These are phyloP conservation scores for Asarcornis scutulata DNA, from an alignment of 2,113 vertebrate genomes.

Conservation along the genomic window DNA sequence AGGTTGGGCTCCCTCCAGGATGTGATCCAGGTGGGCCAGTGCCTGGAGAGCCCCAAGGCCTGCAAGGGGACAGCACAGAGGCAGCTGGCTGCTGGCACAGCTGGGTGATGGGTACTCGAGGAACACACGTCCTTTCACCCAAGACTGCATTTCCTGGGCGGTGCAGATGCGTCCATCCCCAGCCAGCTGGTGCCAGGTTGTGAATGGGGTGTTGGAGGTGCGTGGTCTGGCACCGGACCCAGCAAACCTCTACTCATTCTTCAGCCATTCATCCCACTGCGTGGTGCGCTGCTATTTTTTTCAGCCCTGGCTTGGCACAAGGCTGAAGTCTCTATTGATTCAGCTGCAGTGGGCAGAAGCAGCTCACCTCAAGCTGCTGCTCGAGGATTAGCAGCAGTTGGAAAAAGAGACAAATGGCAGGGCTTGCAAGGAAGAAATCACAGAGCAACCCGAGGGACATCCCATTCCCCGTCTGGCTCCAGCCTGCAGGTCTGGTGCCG, in stretches of 20 bases:
- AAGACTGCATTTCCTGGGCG: neutral
- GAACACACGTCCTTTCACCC: fast-evolving
- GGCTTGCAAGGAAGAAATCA: neutral
- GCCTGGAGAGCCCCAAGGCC: neutral
- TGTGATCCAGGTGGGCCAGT: neutral
- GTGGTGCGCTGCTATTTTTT: neutral
- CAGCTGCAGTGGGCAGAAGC: neutral
- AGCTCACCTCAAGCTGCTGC: neutral
- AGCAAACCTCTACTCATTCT: neutral
- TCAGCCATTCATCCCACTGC: neutral
- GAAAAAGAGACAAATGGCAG: neutral
- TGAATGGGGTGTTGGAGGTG: neutral
- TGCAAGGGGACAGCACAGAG: neutral
- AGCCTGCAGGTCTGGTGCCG: neutral
- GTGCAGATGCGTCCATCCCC: fast-evolving
- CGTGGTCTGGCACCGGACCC: neutral
- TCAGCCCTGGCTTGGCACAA: neutral
- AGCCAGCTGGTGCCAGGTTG: neutral
- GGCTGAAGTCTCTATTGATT: neutral
- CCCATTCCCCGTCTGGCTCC: neutral
- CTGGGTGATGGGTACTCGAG: fast-evolving
- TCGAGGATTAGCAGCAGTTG: neutral
- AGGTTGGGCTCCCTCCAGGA: neutral
- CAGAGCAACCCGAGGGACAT: fast-evolving
- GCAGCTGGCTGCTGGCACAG: neutral